Base-by-base conservation (phyloP, 2,113 vertebrate genomes). In the Prionailurus viverrinus region DNA sequence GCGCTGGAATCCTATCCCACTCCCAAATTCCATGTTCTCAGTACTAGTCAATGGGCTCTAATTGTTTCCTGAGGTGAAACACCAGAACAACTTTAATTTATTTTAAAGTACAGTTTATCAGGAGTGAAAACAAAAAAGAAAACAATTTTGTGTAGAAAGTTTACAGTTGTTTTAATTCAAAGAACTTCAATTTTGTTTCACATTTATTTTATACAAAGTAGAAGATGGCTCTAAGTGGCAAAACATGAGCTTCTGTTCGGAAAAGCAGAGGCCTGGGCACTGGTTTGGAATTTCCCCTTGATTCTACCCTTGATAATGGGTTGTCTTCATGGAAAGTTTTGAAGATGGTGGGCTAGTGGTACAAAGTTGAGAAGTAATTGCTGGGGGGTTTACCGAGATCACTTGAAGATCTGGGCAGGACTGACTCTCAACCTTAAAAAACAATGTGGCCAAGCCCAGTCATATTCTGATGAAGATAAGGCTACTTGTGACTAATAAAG, bases 1-100 rank as follows among this genome's bases (percentile, higher is more conserved):
- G 5, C 53, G 21, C 31, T 29, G 39, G 6, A 39, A 8, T 83
- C 23, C 29, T 53, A 41, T 18, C 3, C 15, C 29, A 78, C 51
- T 29, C 11, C 15, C 7, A 88, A 89, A 74, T 95, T 89, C 14
- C 29, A 45, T 3, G 2, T 12, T 2, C 3, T 39, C 16, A 68
- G 76, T 7, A 45, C 11, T 68, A 68, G 23, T 79, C 3, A 39
- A 12, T 18, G 4, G 53, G 45, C 3, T 8, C 27, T 94, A 48
- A 78, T 65, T 71, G 55, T 95, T 66, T 69, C 55, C 74, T 71
- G 15, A 95, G 82, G n/a, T 51, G 36, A 94, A 74, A 94, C 87
- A 9, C 5, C 0, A 10, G 86, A 94, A 83, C 12, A 55, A 41
- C 69, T 78, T 90, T 87, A 65, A 68, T 36, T 58, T 68, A 29